Evolutionary conservation across 1,140 invertebrate species (phyloP).

Genomic region (Delia radicum): DNA sequence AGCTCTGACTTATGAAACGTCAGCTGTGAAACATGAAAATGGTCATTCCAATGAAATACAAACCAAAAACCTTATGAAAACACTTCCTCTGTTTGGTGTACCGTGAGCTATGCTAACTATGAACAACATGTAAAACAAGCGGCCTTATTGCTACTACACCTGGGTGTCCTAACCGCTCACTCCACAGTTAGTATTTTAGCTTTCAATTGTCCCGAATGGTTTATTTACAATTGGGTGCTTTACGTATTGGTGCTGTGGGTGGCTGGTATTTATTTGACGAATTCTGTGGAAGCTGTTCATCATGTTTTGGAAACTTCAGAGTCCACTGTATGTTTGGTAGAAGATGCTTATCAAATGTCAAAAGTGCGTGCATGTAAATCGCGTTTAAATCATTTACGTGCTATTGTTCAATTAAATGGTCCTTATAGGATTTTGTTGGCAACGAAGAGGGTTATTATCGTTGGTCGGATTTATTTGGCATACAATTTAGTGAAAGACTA

Average conservation of each 20-base stretch:
- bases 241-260: slow-evolving; percentile 88
- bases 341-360: slow-evolving; percentile 82
- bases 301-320: slow-evolving; percentile 72
- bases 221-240: slow-evolving; percentile 77
- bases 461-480: slow-evolving; percentile 78
- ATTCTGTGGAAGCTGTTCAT: slow-evolving; percentile 79
- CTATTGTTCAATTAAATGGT: slow-evolving; percentile 82
- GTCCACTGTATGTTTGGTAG: slow-evolving; percentile 84
- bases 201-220: slow-evolving; percentile 91
- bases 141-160: slow-evolving; percentile 82
- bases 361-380: slow-evolving; percentile 75
- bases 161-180: slow-evolving; percentile 77
- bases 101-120: slow-evolving; percentile 73
- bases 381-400: slow-evolving; percentile 73
- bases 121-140: slow-evolving; percentile 67
- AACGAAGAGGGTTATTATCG: slow-evolving; percentile 54
- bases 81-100: slow-evolving; percentile 48
- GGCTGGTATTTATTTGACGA: slow-evolving; percentile 90
- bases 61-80: no score
- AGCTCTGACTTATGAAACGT: slow-evolving; percentile 66
- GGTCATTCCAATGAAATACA: no score
- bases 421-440: slow-evolving; percentile 47
- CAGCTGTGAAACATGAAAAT: neutral
- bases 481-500: slow-evolving; percentile 63
- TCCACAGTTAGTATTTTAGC: slow-evolving; percentile 84